phyloP scores from a whole-genome alignment of 2,113 vertebrate genomes.

The Cercopithecus mona region DNA sequence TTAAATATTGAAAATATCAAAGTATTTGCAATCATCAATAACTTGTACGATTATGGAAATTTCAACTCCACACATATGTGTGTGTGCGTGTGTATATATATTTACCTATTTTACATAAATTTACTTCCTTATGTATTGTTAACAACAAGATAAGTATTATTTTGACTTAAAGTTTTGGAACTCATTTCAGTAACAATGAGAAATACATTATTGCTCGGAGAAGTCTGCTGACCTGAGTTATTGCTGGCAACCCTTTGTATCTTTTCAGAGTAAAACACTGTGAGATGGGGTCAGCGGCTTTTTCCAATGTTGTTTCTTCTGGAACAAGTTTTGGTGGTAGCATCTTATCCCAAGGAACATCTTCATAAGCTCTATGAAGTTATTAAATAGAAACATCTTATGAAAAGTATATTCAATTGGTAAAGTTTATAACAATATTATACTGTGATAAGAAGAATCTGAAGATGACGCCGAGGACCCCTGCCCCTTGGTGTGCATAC shows the following conservation, averaged over 20 bases:
- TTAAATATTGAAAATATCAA: not conserved
- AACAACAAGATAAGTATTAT: not conserved
- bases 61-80: not conserved
- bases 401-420: not conserved
- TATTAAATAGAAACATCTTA: not conserved
- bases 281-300: constrained; percentile 78
- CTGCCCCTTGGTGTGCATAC: fast-evolving
- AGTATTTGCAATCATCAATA: not conserved
- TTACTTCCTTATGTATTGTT: not conserved
- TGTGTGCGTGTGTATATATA: too few relatives aligned
- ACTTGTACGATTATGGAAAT: not conserved
- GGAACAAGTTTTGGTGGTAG: constrained; percentile 77
- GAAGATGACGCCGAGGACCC: fast-evolving
- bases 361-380: constrained; percentile 82
- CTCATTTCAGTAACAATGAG: not conserved
- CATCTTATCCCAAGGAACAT: constrained; percentile 81
- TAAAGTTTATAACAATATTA: fast-evolving
- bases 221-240: constrained; percentile 82
- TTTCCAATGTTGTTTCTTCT: constrained; percentile 77
- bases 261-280: constrained; percentile 75
- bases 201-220: not conserved
- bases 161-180: not conserved
- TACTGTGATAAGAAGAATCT: not conserved
- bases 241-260: constrained; percentile 77
- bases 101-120: not conserved